Base-by-base conservation (phyloP, 2,797 vertebrate genomes). In the Cichlasoma orientale region DNA sequence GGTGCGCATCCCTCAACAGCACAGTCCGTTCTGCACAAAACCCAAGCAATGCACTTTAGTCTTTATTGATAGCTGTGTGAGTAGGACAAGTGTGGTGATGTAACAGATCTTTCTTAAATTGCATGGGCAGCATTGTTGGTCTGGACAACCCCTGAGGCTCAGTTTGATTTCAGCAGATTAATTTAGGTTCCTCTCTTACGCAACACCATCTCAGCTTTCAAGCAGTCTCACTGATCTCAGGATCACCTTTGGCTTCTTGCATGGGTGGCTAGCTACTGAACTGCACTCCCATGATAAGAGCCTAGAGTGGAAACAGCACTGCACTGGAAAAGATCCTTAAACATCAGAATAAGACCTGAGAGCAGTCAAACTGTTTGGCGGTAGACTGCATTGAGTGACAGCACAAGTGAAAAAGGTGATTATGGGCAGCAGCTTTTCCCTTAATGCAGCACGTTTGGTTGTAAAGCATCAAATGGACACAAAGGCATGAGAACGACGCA, bases 121-220 rank as follows among this genome's bases (percentile, higher is more conserved):
- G 88, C 91, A 91, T 75, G 69, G 78, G 83, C 87, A 88, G 89
- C 92, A 90, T 94, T 92, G 90, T 92, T 86, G 88, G 82, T 89
- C 87, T 88, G 88, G 77, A 90, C 86, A 83, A 71, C 53, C 90
- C 89, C 89, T 1, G 44, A 85, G 88, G 92, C 88, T 88, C 79
- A 88, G 91, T 94, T 93, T 92, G 92, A 94, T 91, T 94, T 90
- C 82, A 86, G 88, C 82, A 93, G 89, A 93, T 93, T 92, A 63
- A 93, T 93, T 94, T 92, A 91, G 93, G 90, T 88, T 92, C 88
- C 88, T 86, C 85, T 79, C 90, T 95, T 94, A 93, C 38, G 87
- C 86, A 92, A 94, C 76, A 70, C 74, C 84, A 91, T 93, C 92
- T 94, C 87, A 47, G 88, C 89, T 93, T 94, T 92, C 89, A 87